These are phyloP conservation scores for Petroica traversi DNA, from an alignment of 2,113 vertebrate species.

Conservation along the genomic window DNA sequence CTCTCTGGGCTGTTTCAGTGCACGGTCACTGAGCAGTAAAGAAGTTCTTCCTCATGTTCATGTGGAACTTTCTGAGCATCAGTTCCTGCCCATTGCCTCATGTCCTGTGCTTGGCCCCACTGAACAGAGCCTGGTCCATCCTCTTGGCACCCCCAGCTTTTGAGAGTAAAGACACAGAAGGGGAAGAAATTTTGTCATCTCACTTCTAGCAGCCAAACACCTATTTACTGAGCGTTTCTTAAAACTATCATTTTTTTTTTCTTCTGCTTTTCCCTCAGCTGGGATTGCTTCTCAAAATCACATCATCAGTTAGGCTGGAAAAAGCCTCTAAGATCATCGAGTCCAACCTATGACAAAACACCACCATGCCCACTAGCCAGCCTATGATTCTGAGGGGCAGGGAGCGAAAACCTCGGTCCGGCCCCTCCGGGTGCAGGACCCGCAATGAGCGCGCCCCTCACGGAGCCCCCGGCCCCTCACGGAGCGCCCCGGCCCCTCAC, in stretches of 20 bases:
- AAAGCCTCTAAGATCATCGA: background rate
- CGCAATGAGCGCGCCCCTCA: no score
- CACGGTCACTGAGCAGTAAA: background rate
- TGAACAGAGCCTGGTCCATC: background rate
- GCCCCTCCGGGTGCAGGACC: no score
- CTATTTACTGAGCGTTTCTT: background rate
- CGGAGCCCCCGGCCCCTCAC: no score
- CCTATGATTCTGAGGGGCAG: accelerated
- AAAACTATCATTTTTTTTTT: background rate
- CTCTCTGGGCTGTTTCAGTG: background rate
- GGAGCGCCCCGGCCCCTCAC: no score
- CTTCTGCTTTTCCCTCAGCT: background rate
- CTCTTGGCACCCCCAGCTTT: background rate
- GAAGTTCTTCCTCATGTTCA: background rate
- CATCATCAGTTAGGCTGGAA: accelerated
- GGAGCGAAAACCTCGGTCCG: no score
- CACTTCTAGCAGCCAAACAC: background rate
- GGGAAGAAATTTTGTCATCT: background rate
- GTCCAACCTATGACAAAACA: no score
- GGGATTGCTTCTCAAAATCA: background rate
- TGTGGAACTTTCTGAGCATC: background rate
- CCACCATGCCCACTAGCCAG: accelerated
- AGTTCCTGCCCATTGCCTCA: background rate
- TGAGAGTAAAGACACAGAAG: background rate
- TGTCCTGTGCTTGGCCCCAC: accelerated